These are phyloP conservation scores for Crioceris asparagi DNA, from an alignment of 2,888 invertebrate species.

Conservation along the genomic window DNA sequence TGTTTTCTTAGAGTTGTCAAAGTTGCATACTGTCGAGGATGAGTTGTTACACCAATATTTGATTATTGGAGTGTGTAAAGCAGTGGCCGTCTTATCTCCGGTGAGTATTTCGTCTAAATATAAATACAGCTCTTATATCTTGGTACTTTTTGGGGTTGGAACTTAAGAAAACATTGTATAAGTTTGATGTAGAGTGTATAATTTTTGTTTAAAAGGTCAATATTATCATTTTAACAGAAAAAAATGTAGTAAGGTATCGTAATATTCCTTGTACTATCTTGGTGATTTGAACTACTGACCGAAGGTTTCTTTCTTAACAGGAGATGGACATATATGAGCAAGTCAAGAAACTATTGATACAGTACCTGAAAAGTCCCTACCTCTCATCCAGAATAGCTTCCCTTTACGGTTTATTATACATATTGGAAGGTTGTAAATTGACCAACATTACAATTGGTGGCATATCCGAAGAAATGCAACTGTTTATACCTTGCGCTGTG, in stretches of 20 bases:
- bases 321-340: slow-evolving; percentile 48
- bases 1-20: slow-evolving; percentile 54
- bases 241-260: too few species aligned
- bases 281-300: too few species aligned
- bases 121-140: background rate
- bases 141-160: too few species aligned
- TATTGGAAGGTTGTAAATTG: slow-evolving; percentile 49
- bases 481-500: slow-evolving; percentile 41
- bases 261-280: too few species aligned
- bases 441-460: slow-evolving; percentile 38
- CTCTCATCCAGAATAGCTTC: slow-evolving; percentile 51
- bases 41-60: slow-evolving; percentile 64
- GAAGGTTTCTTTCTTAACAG: slow-evolving; percentile 35
- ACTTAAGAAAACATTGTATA: too few species aligned
- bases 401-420: slow-evolving; percentile 55
- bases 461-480: slow-evolving; percentile 41
- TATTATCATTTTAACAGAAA: too few species aligned
- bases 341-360: slow-evolving; percentile 48
- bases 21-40: slow-evolving; percentile 60
- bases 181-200: too few species aligned
- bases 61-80: slow-evolving; percentile 55
- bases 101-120: slow-evolving; percentile 30
- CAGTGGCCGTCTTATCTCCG: slow-evolving; percentile 53
- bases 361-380: slow-evolving; percentile 50
- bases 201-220: too few species aligned